These are phyloP conservation scores for Periophthalmodon schlosseri DNA, from an alignment of 2,113 vertebrate genomes.

Conservation along the genomic window DNA sequence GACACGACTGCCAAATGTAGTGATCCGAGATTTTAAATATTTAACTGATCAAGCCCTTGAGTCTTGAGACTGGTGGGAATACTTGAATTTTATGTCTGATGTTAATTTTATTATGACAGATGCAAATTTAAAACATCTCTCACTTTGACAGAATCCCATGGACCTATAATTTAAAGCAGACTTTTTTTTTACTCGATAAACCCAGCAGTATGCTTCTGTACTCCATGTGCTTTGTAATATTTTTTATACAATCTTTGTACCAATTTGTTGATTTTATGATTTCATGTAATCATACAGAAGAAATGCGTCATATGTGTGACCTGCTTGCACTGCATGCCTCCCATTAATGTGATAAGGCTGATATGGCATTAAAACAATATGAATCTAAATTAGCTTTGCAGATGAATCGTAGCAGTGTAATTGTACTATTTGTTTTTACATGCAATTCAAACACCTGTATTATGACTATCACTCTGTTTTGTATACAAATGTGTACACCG, in stretches of 20 bases:
- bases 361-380: no score
- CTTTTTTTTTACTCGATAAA: no score
- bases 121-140: not conserved
- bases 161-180: not conserved
- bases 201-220: no score
- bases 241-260: no score
- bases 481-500: conserved; percentile 10
- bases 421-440: not conserved
- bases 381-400: no score
- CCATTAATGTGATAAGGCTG: no score
- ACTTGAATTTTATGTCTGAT: not conserved
- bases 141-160: not conserved
- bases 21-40: not conserved
- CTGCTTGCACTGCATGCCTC: no score
- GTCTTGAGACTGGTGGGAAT: not conserved
- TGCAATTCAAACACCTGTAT: not conserved
- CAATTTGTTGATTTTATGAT: no score
- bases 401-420: not conserved
- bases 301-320: no score
- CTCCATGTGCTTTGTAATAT: no score
- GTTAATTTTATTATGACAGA: not conserved
- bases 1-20: not conserved
- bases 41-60: not conserved
- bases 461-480: not conserved
- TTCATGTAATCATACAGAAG: no score